Base-by-base conservation (phyloP, 2,888 invertebrate genomes). In the Synanthedon formicaeformis region DNA sequence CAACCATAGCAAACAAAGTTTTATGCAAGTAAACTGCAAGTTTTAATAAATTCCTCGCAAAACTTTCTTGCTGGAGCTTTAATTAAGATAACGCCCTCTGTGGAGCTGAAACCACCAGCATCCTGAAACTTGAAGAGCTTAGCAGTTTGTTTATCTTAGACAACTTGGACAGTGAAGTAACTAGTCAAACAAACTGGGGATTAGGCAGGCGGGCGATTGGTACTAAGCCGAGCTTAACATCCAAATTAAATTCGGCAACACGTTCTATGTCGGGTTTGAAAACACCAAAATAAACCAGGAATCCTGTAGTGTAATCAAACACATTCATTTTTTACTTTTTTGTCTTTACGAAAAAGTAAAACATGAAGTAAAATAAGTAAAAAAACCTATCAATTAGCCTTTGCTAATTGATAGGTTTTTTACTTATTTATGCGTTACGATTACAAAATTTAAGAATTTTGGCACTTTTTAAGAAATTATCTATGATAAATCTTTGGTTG, bases 141-240 rank as follows among this genome's bases (percentile, higher is more conserved):
- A 71, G 71, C 71, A 77, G 78, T 81, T 67, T 80, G 77, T 83
- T 84, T 83, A 77, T 79, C 81, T 81, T 75, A 69, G 69, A 70
- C 70, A 78, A 83, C 71, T 81, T 81, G 76, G 81, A 75, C 79
- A 75, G 75, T 68, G 69, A 74, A 79, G 75, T 79, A 74, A 74
- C 75, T 78, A 76, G 69, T 75, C 77, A 79, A 79, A 84, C 80
- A 81, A 71, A 72, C 70, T 64, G 69, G 59, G 61, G 60, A 59
- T 56, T 54, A 57, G 59, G 61, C 59, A 57, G 57, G 56, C 61
- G 59, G n/a, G 56, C 60, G 64, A 66, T 69, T 66, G 34, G 34
- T 34, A 12, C 50, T 70, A 73, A 76, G 67, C 67, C 60, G 58
- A 61, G 67, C 69, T 73, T 72, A 71, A 68, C 69, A 70, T 73